These are phyloP conservation scores for Monodelphis domestica DNA, from an alignment of 2,797 vertebrate species.

Conservation along the genomic window DNA sequence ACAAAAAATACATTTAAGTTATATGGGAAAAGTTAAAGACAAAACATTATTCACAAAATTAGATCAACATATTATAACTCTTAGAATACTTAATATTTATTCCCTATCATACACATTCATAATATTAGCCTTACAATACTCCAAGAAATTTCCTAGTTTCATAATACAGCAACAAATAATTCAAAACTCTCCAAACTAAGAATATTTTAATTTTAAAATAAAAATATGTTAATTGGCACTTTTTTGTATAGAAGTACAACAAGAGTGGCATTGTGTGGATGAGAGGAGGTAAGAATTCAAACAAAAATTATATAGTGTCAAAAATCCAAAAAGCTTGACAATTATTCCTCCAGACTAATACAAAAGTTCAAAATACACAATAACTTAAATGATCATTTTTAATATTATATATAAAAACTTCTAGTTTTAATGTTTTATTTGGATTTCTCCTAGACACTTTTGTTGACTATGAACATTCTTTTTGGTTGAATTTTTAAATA, in stretches of 20 bases:
- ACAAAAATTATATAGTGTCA: neutral
- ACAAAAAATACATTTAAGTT: too few relatives aligned
- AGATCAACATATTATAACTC: too few relatives aligned
- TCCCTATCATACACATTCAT: too few relatives aligned
- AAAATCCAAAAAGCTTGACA: neutral
- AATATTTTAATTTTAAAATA: too few relatives aligned
- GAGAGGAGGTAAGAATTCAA: neutral
- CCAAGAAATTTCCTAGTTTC: too few relatives aligned
- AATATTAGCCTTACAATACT: too few relatives aligned
- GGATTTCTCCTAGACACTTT: neutral
- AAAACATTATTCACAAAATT: too few relatives aligned
- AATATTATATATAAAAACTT: neutral
- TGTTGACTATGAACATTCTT: neutral
- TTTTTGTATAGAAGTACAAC: neutral
- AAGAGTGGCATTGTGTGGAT: neutral
- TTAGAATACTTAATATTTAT: too few relatives aligned
- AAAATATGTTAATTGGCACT: too few relatives aligned
- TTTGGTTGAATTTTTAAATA: neutral
- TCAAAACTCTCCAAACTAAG: too few relatives aligned
- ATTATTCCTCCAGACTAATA: neutral
- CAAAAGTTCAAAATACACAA: neutral
- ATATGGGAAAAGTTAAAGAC: too few relatives aligned
- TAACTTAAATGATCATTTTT: neutral
- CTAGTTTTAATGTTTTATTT: neutral
- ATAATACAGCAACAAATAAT: too few relatives aligned